Conservation (phyloP, 2,113 vertebrate species). For the Danio rerio region DNA sequence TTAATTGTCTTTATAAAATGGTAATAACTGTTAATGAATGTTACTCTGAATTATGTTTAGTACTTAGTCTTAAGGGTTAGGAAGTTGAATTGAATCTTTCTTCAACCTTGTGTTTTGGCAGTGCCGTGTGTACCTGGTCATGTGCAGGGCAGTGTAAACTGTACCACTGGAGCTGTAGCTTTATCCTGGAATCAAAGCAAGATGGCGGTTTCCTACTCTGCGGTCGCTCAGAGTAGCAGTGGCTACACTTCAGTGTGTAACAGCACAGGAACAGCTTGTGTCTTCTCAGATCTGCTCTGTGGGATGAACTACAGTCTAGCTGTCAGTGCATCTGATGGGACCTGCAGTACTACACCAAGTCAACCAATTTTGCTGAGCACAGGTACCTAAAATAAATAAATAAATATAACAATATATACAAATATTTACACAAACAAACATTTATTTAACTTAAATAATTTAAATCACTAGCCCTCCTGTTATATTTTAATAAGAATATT, state of each 20-base stretch:
- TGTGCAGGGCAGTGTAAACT: slow-evolving; percentile 41
- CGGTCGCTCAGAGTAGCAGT: slow-evolving; percentile 45
- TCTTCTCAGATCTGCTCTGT: slow-evolving; percentile 55
- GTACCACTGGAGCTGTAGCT: slow-evolving; percentile 44
- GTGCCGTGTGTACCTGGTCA: slow-evolving; percentile 48
- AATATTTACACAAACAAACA: too few species aligned
- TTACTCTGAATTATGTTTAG: neutral
- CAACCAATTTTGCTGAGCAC: slow-evolving; percentile 13
- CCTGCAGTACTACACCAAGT: slow-evolving; percentile 49
- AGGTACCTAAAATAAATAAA: slow-evolving; percentile 36
- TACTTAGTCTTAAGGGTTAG: neutral
- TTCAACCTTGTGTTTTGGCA: slow-evolving; percentile 24
- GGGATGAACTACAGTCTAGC: slow-evolving; percentile 57
- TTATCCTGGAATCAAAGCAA: slow-evolving; percentile 53
- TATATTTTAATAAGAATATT: too few species aligned
- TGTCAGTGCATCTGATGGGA: slow-evolving; percentile 54
- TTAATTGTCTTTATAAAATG: too few species aligned
- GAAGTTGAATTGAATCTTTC: neutral
- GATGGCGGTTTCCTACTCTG: slow-evolving; percentile 55
- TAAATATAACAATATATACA: neutral
- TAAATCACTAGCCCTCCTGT: too few species aligned
- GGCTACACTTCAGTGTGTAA: slow-evolving; percentile 55
- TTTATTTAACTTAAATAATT: too few species aligned
- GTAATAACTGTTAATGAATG: too few species aligned
- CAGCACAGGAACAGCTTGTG: slow-evolving; percentile 51